Conservation (phyloP, 2,113 vertebrate genomes). For the Daphoenositta chrysoptera region DNA sequence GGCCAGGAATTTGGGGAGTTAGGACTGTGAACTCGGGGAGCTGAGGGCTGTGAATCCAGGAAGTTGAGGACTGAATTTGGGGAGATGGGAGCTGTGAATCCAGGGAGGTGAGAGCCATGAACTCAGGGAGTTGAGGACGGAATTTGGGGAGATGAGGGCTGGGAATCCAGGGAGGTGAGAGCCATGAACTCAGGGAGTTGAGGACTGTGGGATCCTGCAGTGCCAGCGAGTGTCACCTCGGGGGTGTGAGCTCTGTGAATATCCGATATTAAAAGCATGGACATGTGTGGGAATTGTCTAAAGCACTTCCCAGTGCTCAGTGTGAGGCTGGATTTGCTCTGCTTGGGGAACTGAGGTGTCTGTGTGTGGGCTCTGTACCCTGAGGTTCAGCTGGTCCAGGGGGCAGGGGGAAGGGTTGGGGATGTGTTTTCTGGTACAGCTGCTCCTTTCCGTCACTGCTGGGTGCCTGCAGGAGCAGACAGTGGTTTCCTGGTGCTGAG, state of each 20-base stretch:
- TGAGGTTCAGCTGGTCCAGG: not conserved
- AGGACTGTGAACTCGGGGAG: not conserved
- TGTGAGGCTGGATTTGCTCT: not conserved
- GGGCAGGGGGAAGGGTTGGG: not conserved
- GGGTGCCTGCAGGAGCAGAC: not conserved
- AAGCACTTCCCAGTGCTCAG: accelerated
- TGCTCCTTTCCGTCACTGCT: not conserved
- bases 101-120: not conserved
- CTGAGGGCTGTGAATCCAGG: not conserved
- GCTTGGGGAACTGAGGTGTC: not conserved
- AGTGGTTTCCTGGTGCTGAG: not conserved
- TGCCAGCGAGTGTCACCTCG: accelerated
- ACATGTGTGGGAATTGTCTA: not conserved
- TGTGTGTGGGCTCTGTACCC: not conserved
- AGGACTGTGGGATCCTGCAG: accelerated
- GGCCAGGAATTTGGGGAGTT: too few species aligned
- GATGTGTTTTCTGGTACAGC: not conserved
- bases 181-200: not conserved
- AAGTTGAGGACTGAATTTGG: too few species aligned
- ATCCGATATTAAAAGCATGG: accelerated
- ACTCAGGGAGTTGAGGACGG: too few species aligned
- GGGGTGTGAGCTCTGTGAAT: not conserved
- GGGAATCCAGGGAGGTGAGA: not conserved
- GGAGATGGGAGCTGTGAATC: too few species aligned
- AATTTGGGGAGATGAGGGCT: not conserved